Base-by-base conservation (phyloP, 2,888 invertebrate species). In the Didymodactylos carnosus region DNA sequence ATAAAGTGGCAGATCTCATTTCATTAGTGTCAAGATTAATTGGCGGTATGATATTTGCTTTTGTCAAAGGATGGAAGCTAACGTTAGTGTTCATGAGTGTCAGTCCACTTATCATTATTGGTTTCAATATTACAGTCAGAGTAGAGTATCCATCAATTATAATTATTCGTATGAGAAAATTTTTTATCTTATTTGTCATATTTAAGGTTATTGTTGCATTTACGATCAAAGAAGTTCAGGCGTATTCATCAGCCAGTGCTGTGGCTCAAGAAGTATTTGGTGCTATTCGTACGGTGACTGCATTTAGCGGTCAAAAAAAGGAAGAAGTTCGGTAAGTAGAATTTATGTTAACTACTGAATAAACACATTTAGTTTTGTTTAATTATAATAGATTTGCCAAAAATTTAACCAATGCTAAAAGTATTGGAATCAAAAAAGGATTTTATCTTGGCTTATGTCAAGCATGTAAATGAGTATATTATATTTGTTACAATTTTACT, bases 201-300 rank as follows among this genome's bases (percentile, higher is more conserved):
- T 23, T n/a, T 69, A 6, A 62, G 62, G 43, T 78, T 2, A 76
- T 79, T 70, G 75, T 76, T 14, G 76, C 76, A 7, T 78, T 78
- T 69, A 77, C 82, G 0, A 79, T 78, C 16, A 81, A 81, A 70
- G 84, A 84, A 74, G 77, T 82, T 72, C 77, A 79, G 53, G 84
- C 85, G 0, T 91, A 91, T 78, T 90, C 89, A 0, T 87, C 87
- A 74, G 83, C 84, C 1, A 82, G 83, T 10, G 79, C 80, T 3
- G 78, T 84, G 14, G 83, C 83, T 4, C 83, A 83, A 76, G 83
- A 83, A 76, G 82, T 81, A 4, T 76, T 84, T 0, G 79, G 80
- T n/a, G 79, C 82, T 25, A 81, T 84, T n/a, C 78, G 84, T 70
- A 84, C 84, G 27, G 83, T 84, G 4, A 13, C 80, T 10, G 62